These are phyloP conservation scores for Potamarius usumacintae DNA, from an alignment of 2,113 vertebrate genomes.

Conservation along the genomic window DNA sequence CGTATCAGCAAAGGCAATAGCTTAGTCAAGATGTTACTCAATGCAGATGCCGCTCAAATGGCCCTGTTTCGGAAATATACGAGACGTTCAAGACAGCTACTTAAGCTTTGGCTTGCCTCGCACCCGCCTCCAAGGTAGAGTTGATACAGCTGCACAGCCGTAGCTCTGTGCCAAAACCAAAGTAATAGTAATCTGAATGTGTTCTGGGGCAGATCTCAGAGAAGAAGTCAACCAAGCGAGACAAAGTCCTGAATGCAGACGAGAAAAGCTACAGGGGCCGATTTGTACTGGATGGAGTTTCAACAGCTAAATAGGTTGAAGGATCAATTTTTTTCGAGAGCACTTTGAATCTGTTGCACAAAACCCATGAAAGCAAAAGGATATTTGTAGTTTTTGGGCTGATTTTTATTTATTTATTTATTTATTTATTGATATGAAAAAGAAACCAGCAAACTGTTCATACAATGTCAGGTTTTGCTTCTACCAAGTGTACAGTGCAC, in stretches of 20 bases:
- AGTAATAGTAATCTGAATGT: neutral
- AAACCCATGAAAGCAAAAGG: neutral
- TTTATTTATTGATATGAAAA: neutral
- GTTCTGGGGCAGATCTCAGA: neutral
- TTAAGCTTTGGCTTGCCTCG: neutral
- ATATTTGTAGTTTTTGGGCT: neutral
- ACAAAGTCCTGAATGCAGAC: neutral
- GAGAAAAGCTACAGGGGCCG: neutral
- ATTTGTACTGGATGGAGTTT: neutral
- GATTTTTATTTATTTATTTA: neutral
- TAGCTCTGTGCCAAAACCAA: neutral
- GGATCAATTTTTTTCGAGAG: neutral
- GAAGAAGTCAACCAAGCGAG: neutral
- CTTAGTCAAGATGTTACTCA: slow-evolving; percentile 22
- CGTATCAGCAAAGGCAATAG: slow-evolving; percentile 19
- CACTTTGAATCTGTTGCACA: neutral
- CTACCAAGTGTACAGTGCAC: neutral
- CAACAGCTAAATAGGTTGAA: neutral
- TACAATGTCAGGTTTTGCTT: neutral
- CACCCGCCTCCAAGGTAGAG: neutral
- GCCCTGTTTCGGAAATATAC: slow-evolving; percentile 22
- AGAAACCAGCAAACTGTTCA: neutral
- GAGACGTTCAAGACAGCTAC: slow-evolving; percentile 2
- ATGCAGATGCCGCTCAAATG: slow-evolving; percentile 20
- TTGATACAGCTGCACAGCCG: neutral